Conservation (phyloP, 2,797 vertebrate species). For the Channa striata region DNA sequence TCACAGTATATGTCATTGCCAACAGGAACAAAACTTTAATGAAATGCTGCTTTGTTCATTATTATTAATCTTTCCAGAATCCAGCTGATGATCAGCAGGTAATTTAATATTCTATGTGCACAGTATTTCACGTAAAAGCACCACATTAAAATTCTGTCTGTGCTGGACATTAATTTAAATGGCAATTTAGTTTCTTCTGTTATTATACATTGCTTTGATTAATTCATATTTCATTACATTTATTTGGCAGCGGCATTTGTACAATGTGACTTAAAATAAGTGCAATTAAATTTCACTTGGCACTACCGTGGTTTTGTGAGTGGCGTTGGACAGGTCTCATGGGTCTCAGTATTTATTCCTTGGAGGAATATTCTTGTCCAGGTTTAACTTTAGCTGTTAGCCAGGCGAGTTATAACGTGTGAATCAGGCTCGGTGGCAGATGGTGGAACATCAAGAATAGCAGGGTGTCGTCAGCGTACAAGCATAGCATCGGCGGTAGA, state of each 20-base stretch:
- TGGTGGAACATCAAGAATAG: too few species aligned
- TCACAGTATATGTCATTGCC: neutral
- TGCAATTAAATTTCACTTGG: too few species aligned
- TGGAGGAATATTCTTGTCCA: too few species aligned
- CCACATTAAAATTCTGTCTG: neutral
- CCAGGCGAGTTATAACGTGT: too few species aligned
- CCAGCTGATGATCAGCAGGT: neutral
- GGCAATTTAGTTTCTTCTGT: neutral
- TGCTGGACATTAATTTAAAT: neutral
- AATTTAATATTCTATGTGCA: neutral
- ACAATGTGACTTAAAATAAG: neutral
- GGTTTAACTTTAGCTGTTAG: too few species aligned
- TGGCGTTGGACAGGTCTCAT: too few species aligned
- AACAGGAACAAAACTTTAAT: neutral
- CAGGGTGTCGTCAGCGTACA: too few species aligned
- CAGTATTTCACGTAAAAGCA: too few species aligned
- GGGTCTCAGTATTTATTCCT: too few species aligned
- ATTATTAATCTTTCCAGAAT: neutral
- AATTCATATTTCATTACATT: neutral
- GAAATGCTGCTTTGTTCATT: neutral
- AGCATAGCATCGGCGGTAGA: too few species aligned
- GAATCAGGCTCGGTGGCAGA: too few species aligned
- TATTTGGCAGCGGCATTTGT: neutral
- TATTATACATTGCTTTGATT: neutral
- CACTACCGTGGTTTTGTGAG: too few species aligned